Evolutionary conservation across 2,888 invertebrate species (phyloP), one percentile per base, ranked within the genome.

Genomic region (Mimas tiliae): DNA sequence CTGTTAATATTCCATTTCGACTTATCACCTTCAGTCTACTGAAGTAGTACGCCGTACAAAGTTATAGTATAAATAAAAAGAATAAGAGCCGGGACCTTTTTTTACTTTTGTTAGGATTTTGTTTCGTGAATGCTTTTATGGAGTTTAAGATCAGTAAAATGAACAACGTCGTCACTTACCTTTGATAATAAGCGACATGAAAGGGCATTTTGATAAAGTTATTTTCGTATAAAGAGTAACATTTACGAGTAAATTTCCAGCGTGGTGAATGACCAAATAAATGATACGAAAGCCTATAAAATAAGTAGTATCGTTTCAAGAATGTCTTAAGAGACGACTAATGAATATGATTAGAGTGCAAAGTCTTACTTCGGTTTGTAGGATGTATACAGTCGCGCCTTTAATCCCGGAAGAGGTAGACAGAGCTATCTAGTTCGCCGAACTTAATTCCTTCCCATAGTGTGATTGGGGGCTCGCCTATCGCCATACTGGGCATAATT

Each of bases 1-100:
- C 34, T 64, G 42, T 64, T 19, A 64, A 64, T 64, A 51, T 64
- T 64, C 34, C 42, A 51, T 51, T 64, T 38, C 33, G 21, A 38
- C 38, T 64, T 64, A 64, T 64, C 63, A 6, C 42, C 19, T 42
- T 58, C 58, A 58, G 19, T 8, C 16, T 11, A 19, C 11, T 11
- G 33, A 27, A 33, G 38, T 33, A 53, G n/a, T 38, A 55, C 34
- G 11, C 2, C 55, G 11, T 16, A 38, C 38, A 38, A 38, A 38
- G 19, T 52, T 33, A 52, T 14, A 12, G 6, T 38, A 55, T 38
- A 4, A 21, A 42, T 58, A 19, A 42, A 58, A 42, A 42, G 42
- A 58, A 42, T 42, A 14, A 42, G 38, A 9, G 12, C 55, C 16
- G 16, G 38, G 19, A 21, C 58, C 38, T 58, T 27, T 14, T 33